phyloP scores from a whole-genome alignment of 1,140 invertebrate species.

The Drosophila murphyi region DNA sequence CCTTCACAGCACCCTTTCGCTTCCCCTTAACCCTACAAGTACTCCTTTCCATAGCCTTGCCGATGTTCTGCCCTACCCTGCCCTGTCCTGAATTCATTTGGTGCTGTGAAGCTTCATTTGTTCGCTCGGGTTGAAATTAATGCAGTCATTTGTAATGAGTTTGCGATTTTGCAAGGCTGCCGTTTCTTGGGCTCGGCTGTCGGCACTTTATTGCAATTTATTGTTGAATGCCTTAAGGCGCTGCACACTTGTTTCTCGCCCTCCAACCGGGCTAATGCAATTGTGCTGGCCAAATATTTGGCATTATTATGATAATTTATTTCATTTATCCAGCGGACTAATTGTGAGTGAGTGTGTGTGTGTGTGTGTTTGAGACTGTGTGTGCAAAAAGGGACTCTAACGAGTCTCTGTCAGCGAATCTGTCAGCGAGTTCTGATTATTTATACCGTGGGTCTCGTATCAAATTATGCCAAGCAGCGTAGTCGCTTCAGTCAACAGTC shows the following conservation, averaged over 20 bases:
- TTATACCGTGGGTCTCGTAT: conserved; percentile 40
- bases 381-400: conserved; percentile 37
- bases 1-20: conserved; percentile 9
- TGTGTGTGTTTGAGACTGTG: conserved; percentile 31
- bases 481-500: conserved; percentile 12
- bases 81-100: conserved; percentile 24
- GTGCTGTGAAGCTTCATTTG: conserved; percentile 54
- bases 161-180: conserved; percentile 53
- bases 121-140: conserved; percentile 74
- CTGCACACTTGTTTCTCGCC: conserved; percentile 31
- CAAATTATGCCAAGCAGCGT: conserved; percentile 69
- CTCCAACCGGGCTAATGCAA: conserved; percentile 45
- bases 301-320: conserved; percentile 71
- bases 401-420: conserved; percentile 22
- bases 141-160: conserved; percentile 82
- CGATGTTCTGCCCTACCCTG: neutral
- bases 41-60: conserved; percentile 1
- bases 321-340: conserved; percentile 55
- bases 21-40: neutral
- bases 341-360: conserved; percentile 43
- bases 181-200: conserved; percentile 32
- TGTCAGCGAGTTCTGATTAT: conserved; percentile 43
- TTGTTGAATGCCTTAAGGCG: conserved; percentile 60
- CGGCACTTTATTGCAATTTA: conserved; percentile 59
- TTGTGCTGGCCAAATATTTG: conserved; percentile 61